Percentiles rank a stretch among this genome's conserved stretches.
Conservation (phyloP, 2,113 vertebrate species). For the Gobio gobio region DNA sequence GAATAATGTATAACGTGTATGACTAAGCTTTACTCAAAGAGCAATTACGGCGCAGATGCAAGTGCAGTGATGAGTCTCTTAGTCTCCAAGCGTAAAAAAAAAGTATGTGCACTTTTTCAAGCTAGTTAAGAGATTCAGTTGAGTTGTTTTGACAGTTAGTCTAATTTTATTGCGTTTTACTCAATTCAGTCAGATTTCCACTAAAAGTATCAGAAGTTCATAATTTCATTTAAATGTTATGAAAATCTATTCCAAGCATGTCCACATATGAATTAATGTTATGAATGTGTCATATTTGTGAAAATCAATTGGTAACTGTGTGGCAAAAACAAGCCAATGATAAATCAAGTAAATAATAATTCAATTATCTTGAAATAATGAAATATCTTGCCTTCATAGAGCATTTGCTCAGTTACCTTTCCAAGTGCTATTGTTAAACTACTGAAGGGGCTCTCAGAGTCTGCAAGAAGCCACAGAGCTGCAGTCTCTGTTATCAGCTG, state of each 20-base stretch:
- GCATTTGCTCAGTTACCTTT: constrained; percentile 17
- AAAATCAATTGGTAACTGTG: not conserved
- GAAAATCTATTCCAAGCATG: not conserved
- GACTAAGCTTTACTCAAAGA: not conserved
- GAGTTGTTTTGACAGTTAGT: not conserved
- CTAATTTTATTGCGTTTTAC: not conserved
- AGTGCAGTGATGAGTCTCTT: not conserved
- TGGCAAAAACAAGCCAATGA: not conserved
- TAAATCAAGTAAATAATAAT: not conserved
- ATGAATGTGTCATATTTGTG: not conserved
- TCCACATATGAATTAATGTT: not conserved
- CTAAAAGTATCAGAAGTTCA: not conserved
- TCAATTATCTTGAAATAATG: no score
- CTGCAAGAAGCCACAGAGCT: constrained; percentile 52
- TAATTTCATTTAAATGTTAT: not conserved
- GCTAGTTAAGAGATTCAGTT: no score
- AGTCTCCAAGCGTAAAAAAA: not conserved
- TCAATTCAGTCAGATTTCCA: not conserved
- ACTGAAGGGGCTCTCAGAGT: constrained; percentile 37
- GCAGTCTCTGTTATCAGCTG: constrained; percentile 51
- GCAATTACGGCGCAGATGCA: not conserved
- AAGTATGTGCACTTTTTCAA: no score
- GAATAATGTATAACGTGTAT: not conserved
- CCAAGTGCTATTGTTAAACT: constrained; percentile 29
- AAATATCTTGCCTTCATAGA: constrained; percentile 8